Conservation (phyloP, 2,797 vertebrate species). For the Tokudaia muenninki region DNA sequence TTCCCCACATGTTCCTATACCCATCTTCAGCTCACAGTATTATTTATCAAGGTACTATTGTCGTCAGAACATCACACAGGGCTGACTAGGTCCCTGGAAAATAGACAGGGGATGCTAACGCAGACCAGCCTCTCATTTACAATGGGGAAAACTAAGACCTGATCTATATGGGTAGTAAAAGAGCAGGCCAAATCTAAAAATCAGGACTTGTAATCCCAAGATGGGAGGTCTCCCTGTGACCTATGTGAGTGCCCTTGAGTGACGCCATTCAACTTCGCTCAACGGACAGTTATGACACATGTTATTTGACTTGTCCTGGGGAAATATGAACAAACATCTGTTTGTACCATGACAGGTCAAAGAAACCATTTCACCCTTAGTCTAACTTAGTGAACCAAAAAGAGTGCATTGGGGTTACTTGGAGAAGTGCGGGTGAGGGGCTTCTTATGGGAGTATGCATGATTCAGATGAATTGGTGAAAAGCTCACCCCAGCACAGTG, state of each 20-base stretch:
- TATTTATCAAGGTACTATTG: neutral
- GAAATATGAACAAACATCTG: neutral
- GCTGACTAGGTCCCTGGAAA: rapidly evolving
- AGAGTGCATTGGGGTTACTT: neutral
- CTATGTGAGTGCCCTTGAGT: neutral
- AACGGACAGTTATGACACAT: neutral
- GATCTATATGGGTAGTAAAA: neutral
- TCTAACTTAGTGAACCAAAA: neutral
- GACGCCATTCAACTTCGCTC: neutral
- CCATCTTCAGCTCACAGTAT: rapidly evolving
- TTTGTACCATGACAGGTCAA: neutral
- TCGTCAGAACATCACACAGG: neutral
- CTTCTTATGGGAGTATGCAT: neutral
- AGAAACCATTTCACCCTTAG: neutral
- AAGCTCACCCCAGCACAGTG: neutral
- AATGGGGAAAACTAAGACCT: neutral
- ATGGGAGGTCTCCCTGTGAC: neutral
- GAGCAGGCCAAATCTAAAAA: neutral
- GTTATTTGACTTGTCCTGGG: neutral
- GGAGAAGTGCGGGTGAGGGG: neutral
- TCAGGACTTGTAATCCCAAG: neutral
- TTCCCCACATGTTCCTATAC: neutral
- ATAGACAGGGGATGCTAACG: neutral
- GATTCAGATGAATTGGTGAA: neutral
- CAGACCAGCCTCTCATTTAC: neutral